Percentiles rank a stretch among this genome's conserved stretches.
These are phyloP conservation scores for Circaetus cinerascens DNA, from an alignment of 2,113 vertebrate species.

Conservation along the genomic window DNA sequence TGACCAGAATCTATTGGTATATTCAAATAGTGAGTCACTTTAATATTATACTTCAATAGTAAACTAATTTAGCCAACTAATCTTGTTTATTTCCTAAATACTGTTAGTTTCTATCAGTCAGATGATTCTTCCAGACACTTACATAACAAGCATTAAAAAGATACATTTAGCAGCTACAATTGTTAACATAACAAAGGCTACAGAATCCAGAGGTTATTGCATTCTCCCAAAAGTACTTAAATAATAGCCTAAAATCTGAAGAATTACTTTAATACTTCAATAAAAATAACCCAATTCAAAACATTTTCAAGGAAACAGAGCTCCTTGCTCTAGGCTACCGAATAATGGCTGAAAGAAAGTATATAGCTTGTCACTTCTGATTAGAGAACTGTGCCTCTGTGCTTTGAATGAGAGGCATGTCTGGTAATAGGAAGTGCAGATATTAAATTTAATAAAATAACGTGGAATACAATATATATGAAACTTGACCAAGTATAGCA, in stretches of 20 bases:
- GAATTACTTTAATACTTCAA: conserved; percentile 99
- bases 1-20: not conserved
- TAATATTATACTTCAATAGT: conserved; percentile 27
- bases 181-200: conserved; percentile 77
- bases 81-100: conserved; percentile 73
- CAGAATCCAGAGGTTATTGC: conserved; percentile 81
- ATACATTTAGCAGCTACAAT: conserved; percentile 65
- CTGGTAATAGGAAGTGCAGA: conserved; percentile 93
- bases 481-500: conserved; percentile 84
- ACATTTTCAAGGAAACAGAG: conserved; percentile 93
- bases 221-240: conserved; percentile 87
- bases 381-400: conserved; percentile 92
- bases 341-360: conserved; percentile 96
- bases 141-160: conserved; percentile 75
- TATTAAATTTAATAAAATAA: conserved; percentile 98
- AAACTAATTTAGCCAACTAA: conserved; percentile 67
- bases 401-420: conserved; percentile 92
- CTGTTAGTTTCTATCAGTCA: conserved; percentile 58
- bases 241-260: conserved; percentile 98
- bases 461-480: conserved; percentile 84
- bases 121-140: conserved; percentile 58
- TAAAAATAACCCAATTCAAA: conserved; percentile 99
- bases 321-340: conserved; percentile 89
- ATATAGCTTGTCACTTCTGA: conserved; percentile 97
- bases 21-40: conserved; percentile 34